phyloP scores from a whole-genome alignment of 2,888 invertebrate genomes.

The Beris morrisii region DNA sequence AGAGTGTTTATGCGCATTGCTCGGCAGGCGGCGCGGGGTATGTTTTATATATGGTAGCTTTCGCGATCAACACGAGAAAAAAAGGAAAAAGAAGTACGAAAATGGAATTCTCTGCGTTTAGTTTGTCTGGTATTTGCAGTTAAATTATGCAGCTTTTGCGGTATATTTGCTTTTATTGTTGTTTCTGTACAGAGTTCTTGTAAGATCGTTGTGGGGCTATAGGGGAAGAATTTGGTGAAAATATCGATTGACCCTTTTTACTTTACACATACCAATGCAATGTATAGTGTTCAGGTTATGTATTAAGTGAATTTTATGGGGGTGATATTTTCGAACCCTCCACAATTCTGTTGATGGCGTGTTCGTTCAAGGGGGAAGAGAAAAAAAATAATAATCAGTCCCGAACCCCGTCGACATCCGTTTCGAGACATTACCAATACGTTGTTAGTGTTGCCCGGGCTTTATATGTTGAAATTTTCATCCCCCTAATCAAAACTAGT shows the following conservation, averaged over 20 bases:
- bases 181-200: neutral
- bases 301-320: neutral
- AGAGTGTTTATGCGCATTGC: no score
- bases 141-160: conserved; percentile 19
- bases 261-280: neutral
- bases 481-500: conserved; percentile 7
- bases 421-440: neutral
- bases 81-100: no score
- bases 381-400: neutral
- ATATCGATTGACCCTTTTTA: conserved; percentile 21
- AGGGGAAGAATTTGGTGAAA: conserved; percentile 14
- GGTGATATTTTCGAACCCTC: conserved; percentile 17
- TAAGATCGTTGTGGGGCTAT: conserved; percentile 7
- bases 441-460: no score
- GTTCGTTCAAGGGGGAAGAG: neutral
- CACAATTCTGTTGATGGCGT: neutral
- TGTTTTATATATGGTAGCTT: no score
- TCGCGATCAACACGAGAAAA: no score
- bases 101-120: neutral
- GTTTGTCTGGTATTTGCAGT: conserved; percentile 16
- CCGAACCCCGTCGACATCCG: conserved; percentile 1
- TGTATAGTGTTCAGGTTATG: neutral
- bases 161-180: conserved; percentile 13
- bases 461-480: neutral
- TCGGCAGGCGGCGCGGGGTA: no score